Base-by-base conservation (phyloP, 2,113 vertebrate genomes). In the Nothoprocta perdicaria region DNA sequence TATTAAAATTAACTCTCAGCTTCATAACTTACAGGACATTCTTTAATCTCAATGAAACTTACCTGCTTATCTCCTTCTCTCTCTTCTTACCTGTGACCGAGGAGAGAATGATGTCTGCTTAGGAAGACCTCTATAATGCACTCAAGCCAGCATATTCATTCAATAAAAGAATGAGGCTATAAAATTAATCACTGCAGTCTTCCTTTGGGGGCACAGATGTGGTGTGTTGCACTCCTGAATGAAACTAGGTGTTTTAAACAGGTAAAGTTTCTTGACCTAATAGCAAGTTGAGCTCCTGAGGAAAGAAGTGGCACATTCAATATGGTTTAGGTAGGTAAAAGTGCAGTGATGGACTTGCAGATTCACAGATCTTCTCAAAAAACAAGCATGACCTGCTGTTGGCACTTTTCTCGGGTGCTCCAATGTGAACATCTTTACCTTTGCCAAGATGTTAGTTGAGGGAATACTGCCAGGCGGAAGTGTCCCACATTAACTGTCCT, bases 381-480 rank as follows among this genome's bases (percentile, higher is more conserved):
- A 31, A 1, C 67, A 1, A 16, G 1, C 1, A 1, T 26, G 63
- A 33, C 27, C 52, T 63, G 9, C 23, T 62, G 33, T 31, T 71
- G 87, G 60, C 14, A 2, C 45, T 75, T 80, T 61, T 41, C 84
- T 72, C n/a, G 33, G 38, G 46, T 80, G 9, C 26, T 89, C 21
- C n/a, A 62, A 0, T 1, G 1, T 43, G 68, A 4, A 19, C 29
- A 6, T 40, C 40, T 75, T 52, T 48, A 21, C 21, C 38, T 66
- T 48, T n/a, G 58, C 38, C 35, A 52, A 31, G 16, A 41, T 57
- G 79, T 53, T 24, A n/a, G 80, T 33, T 40, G 27, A 26, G 38
- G 75, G 15, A 45, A 57, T 22, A n/a, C 46, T 92, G 45, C 65
- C 41, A 22, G 45, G 61, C 83, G 60, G 68, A 77, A 63, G 69